Percentiles rank a stretch among this genome's conserved stretches.
These are phyloP conservation scores for Drosophila yakuba DNA, from an alignment of 1,140 invertebrate genomes.

Conservation along the genomic window DNA sequence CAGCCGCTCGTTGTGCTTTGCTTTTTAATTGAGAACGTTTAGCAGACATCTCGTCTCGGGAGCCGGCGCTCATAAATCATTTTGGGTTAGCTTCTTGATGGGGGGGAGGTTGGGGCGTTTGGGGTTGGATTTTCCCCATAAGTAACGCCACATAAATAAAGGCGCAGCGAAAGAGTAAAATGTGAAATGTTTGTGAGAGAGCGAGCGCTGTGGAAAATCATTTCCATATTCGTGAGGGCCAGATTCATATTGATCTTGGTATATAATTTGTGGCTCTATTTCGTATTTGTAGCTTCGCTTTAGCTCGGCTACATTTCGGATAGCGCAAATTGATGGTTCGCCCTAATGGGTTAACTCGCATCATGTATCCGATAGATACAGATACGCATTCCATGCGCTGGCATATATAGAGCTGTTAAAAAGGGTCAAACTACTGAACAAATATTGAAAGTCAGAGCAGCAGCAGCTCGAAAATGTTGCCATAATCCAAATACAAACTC, in stretches of 20 bases:
- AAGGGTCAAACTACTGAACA: conserved; percentile 80
- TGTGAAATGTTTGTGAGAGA: conserved; percentile 21
- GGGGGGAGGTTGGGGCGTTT: not conserved
- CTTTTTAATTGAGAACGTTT: conserved; percentile 76
- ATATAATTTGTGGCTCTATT: conserved; percentile 38
- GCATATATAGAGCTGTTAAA: conserved; percentile 72
- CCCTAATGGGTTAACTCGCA: conserved; percentile 55
- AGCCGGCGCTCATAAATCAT: conserved; percentile 70
- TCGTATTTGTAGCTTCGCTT: not conserved
- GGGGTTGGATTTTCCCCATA: conserved; percentile 49
- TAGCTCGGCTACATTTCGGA: no score
- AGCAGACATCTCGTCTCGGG: conserved; percentile 63
- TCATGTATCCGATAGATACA: conserved; percentile 61
- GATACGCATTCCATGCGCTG: conserved; percentile 32
- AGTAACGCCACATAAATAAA: conserved; percentile 83
- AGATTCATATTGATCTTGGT: not conserved
- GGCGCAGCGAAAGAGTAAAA: conserved; percentile 57
- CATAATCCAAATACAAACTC: conserved; percentile 54
- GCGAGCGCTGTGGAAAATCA: not conserved
- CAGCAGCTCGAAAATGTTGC: conserved; percentile 38
- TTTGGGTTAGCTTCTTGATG: conserved; percentile 15
- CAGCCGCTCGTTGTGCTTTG: conserved; percentile 48
- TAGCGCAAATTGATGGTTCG: not conserved
- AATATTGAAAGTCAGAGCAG: conserved; percentile 67
- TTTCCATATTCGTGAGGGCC: not conserved